Evolutionary conservation across 2,888 invertebrate species (phyloP), one percentile per base, ranked within the genome.

Genomic region (Venusia cambrica): DNA sequence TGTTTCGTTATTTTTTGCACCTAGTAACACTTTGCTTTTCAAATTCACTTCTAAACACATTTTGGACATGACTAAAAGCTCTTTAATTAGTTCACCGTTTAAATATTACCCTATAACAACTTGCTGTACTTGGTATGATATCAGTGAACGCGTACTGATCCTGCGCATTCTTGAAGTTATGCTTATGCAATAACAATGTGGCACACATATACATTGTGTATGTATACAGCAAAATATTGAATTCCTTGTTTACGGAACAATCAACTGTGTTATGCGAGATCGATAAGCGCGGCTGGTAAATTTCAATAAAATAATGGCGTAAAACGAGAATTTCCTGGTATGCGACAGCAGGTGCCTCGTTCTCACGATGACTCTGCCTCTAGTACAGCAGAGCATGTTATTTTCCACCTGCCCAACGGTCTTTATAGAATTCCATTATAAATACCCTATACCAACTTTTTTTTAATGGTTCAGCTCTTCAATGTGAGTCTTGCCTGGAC

Each of bases 291-390:
- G 31, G 37, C 32, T 42, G 33, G 30, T 35, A 33, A 33, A 40
- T 41, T 43, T 48, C 32, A 50, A 51, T 51, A 40, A 51, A 51
- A 49, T 45, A 38, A 47, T 51, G 29, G 41, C 38, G 50, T 48
- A 48, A 48, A 58, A 49, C 45, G 38, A 56, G 50, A 52, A 52
- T 50, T 62, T 57, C 49, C 52, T 45, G 62, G 55, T 52, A 65
- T 65, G 58, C 43, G 49, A 48, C 27, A 60, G 57, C 84, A 84
- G 83, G 79, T 85, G 84, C 55, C 36, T 38, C 59, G 62, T 71
- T 83, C 81, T 65, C 81, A 81, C 77, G 47, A 38, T 32, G 30
- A 36, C 34, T 32, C 45, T 32, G 52, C 54, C 54, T 62, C 53
- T 57, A 63, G 60, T 58, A 57, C 58, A 47, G 60, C 62, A 71